Evolutionary conservation across 2,797 vertebrate genomes (phyloP), one percentile per base, ranked within the genome.

Genomic region (Morelia viridis): DNA sequence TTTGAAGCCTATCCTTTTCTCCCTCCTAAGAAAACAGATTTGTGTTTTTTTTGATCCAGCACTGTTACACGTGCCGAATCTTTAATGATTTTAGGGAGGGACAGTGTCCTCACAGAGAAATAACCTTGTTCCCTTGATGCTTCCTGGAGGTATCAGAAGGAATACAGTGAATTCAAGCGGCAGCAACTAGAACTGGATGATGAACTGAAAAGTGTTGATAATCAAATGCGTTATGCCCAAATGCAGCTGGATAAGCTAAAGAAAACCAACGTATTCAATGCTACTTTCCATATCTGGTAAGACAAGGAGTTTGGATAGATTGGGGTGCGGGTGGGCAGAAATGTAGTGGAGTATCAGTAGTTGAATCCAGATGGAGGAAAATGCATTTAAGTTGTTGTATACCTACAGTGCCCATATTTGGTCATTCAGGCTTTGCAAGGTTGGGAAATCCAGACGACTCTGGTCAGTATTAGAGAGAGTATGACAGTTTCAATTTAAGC

Each of bases 221-320:
- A 99, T 97, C 99, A 99, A 96, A 99, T 99, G 99, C 98, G 98
- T 84, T 99, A 99, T 80, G 99, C 99, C 83, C 99, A 99, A 97
- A 97, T 98, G 95, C 99, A 99, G 84, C 90, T 99, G 68, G 99
- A 99, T 95, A 98, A 99, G 26, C 94, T 99, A 31, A 99, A 99
- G 97, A 99, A 99, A 97, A 99, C 99, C 93, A 99, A 99, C 0
- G 99, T 99, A 93, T 99, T 99, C 95, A 99, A 99, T 0, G 98
- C 99, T 0, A 99, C 99, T 10, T 99, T 99, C 94, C 99, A 99
- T 94, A 99, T 99, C 96, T 99, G 99, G 99, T 99, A 98, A 96
- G 0, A 1, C 0, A 24, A 83, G 22, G 35, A 50, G 50, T 17
- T 3, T 90, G n/a, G 4, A 10, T 62, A 17, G 35, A 68, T 19